Evolutionary conservation across 2,113 vertebrate species (phyloP).

Genomic region (Ciconia stormi): DNA sequence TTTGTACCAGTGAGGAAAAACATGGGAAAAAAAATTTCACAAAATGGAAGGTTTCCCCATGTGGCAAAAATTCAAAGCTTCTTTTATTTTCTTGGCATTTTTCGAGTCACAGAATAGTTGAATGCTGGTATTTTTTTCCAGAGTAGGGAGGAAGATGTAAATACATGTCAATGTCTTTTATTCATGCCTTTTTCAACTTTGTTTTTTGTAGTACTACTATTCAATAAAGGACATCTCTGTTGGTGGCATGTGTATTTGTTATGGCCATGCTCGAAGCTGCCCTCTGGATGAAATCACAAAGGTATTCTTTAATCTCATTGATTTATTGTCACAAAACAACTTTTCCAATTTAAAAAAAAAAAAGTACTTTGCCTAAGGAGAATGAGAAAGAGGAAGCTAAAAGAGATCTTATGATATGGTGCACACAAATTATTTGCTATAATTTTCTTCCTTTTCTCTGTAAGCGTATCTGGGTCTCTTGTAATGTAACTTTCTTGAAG

Average conservation of each 20-base stretch:
- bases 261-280: slow-evolving; percentile 92
- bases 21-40: neutral
- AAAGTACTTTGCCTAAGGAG: neutral
- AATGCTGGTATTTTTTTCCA: neutral
- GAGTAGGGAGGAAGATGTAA: neutral
- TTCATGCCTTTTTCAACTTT: neutral
- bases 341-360: neutral
- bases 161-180: neutral
- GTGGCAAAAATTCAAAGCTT: neutral
- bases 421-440: neutral
- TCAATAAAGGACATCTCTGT: slow-evolving; percentile 95
- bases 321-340: neutral
- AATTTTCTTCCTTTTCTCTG: neutral
- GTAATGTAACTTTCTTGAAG: neutral
- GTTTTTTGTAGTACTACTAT: slow-evolving; percentile 87
- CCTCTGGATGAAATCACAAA: slow-evolving; percentile 85
- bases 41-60: neutral
- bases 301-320: slow-evolving; percentile 64
- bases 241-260: slow-evolving; percentile 96
- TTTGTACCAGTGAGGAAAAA: neutral
- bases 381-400: neutral
- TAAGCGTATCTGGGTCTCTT: neutral
- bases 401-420: neutral
- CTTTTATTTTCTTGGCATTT: neutral
- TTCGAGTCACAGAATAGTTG: neutral